Evolutionary conservation across 2,888 invertebrate genomes (phyloP).

Genomic region (Kryphioiulus occultus): DNA sequence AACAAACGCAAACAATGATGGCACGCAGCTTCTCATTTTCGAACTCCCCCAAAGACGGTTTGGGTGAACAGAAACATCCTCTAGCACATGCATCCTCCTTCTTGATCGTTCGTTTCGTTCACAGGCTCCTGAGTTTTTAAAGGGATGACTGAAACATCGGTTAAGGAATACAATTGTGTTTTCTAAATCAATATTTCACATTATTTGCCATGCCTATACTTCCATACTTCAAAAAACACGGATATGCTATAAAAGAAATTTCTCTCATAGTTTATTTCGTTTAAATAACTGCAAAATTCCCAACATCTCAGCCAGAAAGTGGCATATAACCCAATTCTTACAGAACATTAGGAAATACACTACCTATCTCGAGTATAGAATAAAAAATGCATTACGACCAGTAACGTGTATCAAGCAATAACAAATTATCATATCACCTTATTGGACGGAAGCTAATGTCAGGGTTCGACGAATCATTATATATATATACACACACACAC

Average conservation of each 20-base stretch:
- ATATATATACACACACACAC: background rate
- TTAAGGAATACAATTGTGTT: background rate
- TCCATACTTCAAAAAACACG: too few relatives aligned
- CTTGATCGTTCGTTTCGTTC: slow-evolving; percentile 77
- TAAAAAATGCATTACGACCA: background rate
- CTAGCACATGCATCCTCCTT: slow-evolving; percentile 84
- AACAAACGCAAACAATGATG: background rate
- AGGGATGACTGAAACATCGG: slow-evolving; percentile 52
- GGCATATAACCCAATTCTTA: background rate
- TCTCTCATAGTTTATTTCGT: background rate
- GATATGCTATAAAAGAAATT: background rate
- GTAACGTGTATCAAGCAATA: background rate
- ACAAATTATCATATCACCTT: background rate
- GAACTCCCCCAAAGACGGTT: background rate
- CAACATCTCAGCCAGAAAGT: background rate
- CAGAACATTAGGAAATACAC: background rate
- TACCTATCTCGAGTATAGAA: background rate
- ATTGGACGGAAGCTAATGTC: background rate
- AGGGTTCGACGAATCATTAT: background rate
- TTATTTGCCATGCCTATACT: too few relatives aligned
- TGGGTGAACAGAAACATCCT: background rate
- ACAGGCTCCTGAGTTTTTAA: slow-evolving; percentile 54
- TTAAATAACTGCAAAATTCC: background rate
- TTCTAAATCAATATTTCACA: too few relatives aligned
- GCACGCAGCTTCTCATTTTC: background rate